Conservation (phyloP, 2,797 vertebrate species). For the Myotis vivesi region DNA sequence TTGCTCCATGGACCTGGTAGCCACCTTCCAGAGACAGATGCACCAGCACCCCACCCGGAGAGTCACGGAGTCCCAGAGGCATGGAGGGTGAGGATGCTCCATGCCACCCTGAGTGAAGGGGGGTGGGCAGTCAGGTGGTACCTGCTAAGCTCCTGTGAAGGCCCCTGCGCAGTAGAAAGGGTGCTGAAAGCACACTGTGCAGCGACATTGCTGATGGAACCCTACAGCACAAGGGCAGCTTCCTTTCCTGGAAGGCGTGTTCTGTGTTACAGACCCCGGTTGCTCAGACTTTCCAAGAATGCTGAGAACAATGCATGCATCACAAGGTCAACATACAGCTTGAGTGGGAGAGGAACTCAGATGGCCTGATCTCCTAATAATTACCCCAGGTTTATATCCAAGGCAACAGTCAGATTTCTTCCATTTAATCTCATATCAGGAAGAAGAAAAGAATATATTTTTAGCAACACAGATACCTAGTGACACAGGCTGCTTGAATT, state of each 20-base stretch:
- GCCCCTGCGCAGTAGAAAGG: background rate
- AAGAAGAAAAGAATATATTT: background rate
- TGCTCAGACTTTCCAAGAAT: slow-evolving; percentile 5
- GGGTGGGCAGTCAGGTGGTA: background rate
- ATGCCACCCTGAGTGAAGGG: fast-evolving
- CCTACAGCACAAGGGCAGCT: background rate
- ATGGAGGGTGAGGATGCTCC: fast-evolving
- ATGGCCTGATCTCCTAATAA: background rate
- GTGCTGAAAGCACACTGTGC: background rate
- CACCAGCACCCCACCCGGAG: background rate
- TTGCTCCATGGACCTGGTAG: fast-evolving
- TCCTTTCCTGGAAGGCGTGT: background rate
- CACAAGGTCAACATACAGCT: background rate
- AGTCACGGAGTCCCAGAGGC: background rate
- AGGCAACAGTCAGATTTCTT: background rate
- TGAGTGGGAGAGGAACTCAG: slow-evolving; percentile 30
- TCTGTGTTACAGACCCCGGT: background rate
- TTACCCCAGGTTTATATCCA: slow-evolving; percentile 46
- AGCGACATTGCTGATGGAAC: background rate
- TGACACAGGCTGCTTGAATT: background rate
- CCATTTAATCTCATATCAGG: background rate
- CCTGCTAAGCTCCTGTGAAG: background rate
- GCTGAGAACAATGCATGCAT: background rate
- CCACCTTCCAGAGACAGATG: background rate
- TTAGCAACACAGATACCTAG: background rate